Conservation (phyloP, 1,140 invertebrate genomes). For the Doryteuthis pealeii region DNA sequence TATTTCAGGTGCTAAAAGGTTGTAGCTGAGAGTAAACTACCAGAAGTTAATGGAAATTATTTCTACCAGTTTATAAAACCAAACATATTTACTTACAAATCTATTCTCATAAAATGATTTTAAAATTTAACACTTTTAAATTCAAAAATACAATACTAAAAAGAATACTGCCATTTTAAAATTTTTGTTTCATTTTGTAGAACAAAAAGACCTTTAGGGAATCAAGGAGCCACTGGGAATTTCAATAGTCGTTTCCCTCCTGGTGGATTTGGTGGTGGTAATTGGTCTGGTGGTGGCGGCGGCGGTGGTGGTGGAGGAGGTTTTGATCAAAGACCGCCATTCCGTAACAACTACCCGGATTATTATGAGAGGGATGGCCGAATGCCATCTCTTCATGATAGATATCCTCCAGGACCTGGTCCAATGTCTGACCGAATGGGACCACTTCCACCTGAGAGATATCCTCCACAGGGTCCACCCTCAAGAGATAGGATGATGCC, state of each 20-base stretch:
- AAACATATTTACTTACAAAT: no score
- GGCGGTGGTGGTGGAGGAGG: not conserved
- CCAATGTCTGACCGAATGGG: constrained; percentile 3
- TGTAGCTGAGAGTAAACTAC: no score
- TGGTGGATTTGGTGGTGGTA: not conserved
- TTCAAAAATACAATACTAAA: no score
- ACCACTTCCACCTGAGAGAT: not conserved
- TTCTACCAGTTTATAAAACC: no score
- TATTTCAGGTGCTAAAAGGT: no score
- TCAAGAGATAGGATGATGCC: not conserved
- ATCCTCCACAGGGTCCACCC: not conserved
- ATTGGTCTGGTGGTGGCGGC: not conserved
- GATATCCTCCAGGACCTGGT: not conserved
- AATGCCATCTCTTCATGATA: not conserved
- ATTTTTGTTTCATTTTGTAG: no score
- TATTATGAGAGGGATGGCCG: constrained; percentile 2
- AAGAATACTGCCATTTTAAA: no score
- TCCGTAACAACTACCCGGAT: constrained; percentile 6
- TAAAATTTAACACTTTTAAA: no score
- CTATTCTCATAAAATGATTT: no score
- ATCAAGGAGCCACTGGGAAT: not conserved
- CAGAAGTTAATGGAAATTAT: no score
- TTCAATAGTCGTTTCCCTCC: not conserved
- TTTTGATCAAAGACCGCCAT: not conserved
- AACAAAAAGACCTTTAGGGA: not conserved